Evolutionary conservation across 2,113 vertebrate genomes (phyloP), one percentile per base, ranked within the genome.

Genomic region (Arothron firmamentum): DNA sequence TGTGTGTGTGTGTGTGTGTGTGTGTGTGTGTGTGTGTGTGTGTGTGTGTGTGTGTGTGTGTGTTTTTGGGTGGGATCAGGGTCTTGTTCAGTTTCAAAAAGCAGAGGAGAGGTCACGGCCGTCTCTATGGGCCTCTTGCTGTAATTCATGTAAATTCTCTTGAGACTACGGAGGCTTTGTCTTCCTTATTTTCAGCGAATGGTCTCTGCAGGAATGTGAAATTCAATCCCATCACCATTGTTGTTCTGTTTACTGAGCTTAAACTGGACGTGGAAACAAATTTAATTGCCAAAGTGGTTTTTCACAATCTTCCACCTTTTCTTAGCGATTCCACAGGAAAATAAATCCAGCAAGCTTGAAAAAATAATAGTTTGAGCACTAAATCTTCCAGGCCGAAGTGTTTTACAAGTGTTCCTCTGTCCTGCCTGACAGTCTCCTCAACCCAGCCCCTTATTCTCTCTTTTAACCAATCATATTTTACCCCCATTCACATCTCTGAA

Each of bases 81-180:
- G 59, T 74, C 72, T 77, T 86, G 84, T 88, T 88, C 80, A 52
- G 77, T 67, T 83, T 85, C 50, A 70, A 82, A 87, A 83, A 88
- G 70, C 78, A 47, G 67, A 73, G 71, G 54, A 78, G 74, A 77
- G 85, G 84, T 85, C 76, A 59, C 1, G 48, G 75, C 68, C 55
- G 11, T 84, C 65, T 54, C 83, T 41, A 34, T 57, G 70, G 84
- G 80, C 75, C 73, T 70, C 79, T 71, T 76, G 62, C 81, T 82
- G 82, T 89, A 90, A 90, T 87, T 90, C 84, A 83, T 88, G 83
- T 89, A 89, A 89, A 87, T 85, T 88, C 83, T 80, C 69, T 79
- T 71, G 83, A 85, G 76, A 84, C 47, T 31, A 15, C 5, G 2
- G 28, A 34, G 0, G 43, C 70, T 80, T 88, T 88, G 85, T 87